Base-by-base conservation (phyloP, 2,888 invertebrate genomes). In the Teleiodes luculella region DNA sequence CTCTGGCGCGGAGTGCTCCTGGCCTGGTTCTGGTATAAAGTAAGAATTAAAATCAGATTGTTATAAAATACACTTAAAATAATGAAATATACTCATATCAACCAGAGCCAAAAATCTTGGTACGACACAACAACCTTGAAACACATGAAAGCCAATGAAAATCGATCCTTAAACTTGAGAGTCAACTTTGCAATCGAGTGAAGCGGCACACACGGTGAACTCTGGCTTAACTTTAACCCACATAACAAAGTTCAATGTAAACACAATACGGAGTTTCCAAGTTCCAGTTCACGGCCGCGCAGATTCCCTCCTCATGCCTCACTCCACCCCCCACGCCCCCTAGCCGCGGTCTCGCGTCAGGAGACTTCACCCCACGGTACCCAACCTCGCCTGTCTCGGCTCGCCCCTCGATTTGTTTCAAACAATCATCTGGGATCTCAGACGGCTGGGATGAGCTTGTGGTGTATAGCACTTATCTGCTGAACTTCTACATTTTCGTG, bases 241-340 rank as follows among this genome's bases (percentile, higher is more conserved):
- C 86, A 89, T 89, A 87, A 88, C 88, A 86, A 88, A 89, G 89
- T 89, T 89, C 82, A 86, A 86, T 88, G 88, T 88, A 89, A 89
- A 89, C 89, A 89, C 88, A 88, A 89, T 88, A 87, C 85, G 84
- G 78, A 86, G 86, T 86, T 86, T 83, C 69, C 78, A 86, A 86
- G 84, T 86, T 81, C 76, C 88, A 84, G 88, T 88, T 87, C 88
- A 88, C 82, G 88, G 88, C 84, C 88, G 87, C 82, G 78, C 66
- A 64, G 64, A 24, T 65, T 64, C 58, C 63, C 62, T 56, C 61
- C 59, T 62, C 61, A 41, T 57, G 62, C 57, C 60, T 59, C 55
- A 54, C 63, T 59, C 53, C 56, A 60, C 49, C 59, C 36, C 43
- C 13, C 24, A n/a, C n/a, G n/a, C 52, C 13, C 30, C 52, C 20